Percentiles rank a stretch among this genome's conserved stretches.
Conservation (phyloP, 2,888 invertebrate species). For the Galerucella pusilla region DNA sequence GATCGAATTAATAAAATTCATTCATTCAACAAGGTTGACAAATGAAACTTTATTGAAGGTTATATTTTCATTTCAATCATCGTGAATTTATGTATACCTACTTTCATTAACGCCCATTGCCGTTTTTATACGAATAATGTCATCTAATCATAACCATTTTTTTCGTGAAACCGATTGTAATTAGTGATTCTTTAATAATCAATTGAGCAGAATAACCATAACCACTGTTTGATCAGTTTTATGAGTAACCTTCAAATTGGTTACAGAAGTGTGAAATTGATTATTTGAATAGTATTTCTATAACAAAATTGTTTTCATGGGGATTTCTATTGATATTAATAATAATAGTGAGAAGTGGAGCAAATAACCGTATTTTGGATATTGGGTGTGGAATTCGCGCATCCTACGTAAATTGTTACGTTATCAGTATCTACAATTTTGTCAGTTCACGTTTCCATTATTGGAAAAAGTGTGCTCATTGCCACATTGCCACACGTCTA, state of each 20-base stretch:
- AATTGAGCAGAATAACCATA: not conserved
- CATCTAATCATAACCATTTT: not conserved
- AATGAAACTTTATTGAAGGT: too few relatives aligned
- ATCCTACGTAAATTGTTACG: too few relatives aligned
- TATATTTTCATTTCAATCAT: too few relatives aligned
- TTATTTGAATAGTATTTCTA: not conserved
- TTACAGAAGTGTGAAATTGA: slow-evolving; percentile 2
- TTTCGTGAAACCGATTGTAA: not conserved
- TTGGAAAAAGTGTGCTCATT: too few relatives aligned
- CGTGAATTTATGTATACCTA: too few relatives aligned
- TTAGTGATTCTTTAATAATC: not conserved
- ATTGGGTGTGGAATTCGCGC: too few relatives aligned
- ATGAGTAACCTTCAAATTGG: slow-evolving; percentile 1
- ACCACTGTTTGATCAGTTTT: not conserved
- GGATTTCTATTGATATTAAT: not conserved
- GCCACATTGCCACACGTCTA: too few relatives aligned
- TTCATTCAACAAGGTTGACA: too few relatives aligned
- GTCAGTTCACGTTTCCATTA: too few relatives aligned
- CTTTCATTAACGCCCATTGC: too few relatives aligned
- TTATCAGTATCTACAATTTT: too few relatives aligned
- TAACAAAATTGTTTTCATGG: not conserved
- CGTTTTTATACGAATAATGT: not conserved
- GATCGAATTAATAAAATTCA: too few relatives aligned
- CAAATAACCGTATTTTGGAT: not conserved
- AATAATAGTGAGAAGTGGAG: not conserved